Conservation (phyloP, 2,113 vertebrate species). For the Isurus oxyrinchus region DNA sequence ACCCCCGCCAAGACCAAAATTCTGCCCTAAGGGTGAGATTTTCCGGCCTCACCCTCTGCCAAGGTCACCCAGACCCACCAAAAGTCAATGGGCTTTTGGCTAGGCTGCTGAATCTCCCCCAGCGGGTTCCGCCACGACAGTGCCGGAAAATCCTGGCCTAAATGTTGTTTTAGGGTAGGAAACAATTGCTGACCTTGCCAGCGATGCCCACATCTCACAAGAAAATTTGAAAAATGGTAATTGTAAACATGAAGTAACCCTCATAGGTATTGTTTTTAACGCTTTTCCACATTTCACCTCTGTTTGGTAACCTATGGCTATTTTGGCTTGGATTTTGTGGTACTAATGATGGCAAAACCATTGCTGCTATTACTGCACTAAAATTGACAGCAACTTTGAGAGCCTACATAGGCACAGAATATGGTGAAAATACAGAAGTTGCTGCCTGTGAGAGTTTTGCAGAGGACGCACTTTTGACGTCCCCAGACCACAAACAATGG, state of each 20-base stretch:
- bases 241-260: background rate
- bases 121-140: too few species aligned
- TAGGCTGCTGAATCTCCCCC: too few species aligned
- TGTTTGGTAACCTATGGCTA: background rate
- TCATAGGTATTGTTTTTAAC: background rate
- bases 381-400: background rate
- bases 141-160: background rate
- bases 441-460: background rate
- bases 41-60: too few species aligned
- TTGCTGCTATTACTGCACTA: background rate
- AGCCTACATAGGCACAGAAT: background rate
- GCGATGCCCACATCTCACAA: background rate
- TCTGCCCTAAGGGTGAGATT: too few species aligned
- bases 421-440: background rate
- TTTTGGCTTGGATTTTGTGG: background rate
- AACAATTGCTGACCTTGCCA: background rate
- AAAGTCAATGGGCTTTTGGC: too few species aligned
- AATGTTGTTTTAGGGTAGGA: background rate
- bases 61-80: too few species aligned
- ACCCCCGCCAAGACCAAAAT: too few species aligned
- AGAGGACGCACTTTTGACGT: background rate
- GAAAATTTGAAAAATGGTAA: background rate
- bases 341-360: background rate
- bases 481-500: background rate
- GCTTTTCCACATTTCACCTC: background rate